These are phyloP conservation scores for Phrynocephalus guinanensis DNA, from an alignment of 2,797 vertebrate genomes.

Conservation along the genomic window DNA sequence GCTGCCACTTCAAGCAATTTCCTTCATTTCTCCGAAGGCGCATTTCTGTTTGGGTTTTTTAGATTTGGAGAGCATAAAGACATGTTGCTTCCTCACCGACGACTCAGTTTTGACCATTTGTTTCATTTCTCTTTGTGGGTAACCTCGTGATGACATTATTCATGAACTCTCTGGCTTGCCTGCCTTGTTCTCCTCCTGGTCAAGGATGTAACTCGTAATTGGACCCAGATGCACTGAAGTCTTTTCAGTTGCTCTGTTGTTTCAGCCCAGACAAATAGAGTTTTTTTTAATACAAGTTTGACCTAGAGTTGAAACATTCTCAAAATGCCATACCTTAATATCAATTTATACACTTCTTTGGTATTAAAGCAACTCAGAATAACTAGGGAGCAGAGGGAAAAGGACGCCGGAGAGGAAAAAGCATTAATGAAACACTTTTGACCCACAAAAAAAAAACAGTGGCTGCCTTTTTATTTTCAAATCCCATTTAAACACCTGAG, in stretches of 20 bases:
- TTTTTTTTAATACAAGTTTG: conserved; percentile 85
- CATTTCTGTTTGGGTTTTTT: too few relatives aligned
- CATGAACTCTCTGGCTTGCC: conserved; percentile 80
- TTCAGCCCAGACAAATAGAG: conserved; percentile 91
- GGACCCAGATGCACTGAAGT: conserved; percentile 92
- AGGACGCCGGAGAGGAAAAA: background rate
- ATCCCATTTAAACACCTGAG: conserved; percentile 58
- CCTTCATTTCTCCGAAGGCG: too few relatives aligned
- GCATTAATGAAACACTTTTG: conserved; percentile 77
- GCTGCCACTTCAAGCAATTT: too few relatives aligned
- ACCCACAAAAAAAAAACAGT: conserved; percentile 59
- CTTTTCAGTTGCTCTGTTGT: conserved; percentile 92
- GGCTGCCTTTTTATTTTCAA: conserved; percentile 54
- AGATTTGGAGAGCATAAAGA: conserved; percentile 35
- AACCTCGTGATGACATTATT: conserved; percentile 84
- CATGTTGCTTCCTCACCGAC: conserved; percentile 42
- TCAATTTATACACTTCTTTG: conserved; percentile 79
- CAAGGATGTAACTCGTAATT: conserved; percentile 94
- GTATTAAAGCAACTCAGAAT: conserved; percentile 69
- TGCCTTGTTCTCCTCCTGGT: conserved; percentile 82
- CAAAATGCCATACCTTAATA: conserved; percentile 87
- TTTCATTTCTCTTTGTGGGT: conserved; percentile 74
- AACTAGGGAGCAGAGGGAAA: background rate
- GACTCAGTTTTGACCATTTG: conserved; percentile 73
- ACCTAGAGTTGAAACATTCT: conserved; percentile 88